Evolutionary conservation across 2,113 vertebrate species (phyloP).

Genomic region (Istiophorus platypterus): DNA sequence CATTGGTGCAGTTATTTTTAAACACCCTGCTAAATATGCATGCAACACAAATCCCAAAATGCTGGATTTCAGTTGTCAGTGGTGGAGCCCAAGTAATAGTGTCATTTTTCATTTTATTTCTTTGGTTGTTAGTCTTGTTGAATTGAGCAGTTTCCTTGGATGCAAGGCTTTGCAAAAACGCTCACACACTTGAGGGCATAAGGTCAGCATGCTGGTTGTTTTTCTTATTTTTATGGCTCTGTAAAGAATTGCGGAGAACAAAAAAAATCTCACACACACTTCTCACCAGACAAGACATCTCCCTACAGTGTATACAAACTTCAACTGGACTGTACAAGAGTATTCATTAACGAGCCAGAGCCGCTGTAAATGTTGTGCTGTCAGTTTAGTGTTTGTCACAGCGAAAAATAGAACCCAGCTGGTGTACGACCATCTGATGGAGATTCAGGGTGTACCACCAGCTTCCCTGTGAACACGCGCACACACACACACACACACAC

Average conservation of each 20-base stretch:
- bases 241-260: constrained; percentile 4
- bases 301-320: constrained; percentile 11
- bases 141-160: constrained; percentile 28
- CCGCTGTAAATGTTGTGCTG: constrained; percentile 34
- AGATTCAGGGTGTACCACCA: constrained; percentile 63
- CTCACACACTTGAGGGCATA: background rate
- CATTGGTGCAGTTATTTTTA: constrained; percentile 63
- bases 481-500: constrained; percentile 40
- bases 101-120: constrained; percentile 24
- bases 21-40: constrained; percentile 41
- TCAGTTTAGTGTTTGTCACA: constrained; percentile 63
- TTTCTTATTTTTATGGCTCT: background rate
- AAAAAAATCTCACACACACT: background rate
- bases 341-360: constrained; percentile 49
- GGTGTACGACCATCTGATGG: constrained; percentile 68
- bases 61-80: constrained; percentile 42
- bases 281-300: background rate
- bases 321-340: background rate
- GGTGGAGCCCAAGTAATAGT: constrained; percentile 23
- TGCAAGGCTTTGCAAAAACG: background rate
- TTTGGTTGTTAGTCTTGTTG: constrained; percentile 42
- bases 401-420: constrained; percentile 57
- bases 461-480: constrained; percentile 56
- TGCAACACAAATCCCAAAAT: constrained; percentile 25
- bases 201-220: background rate